Conservation (phyloP, 2,888 invertebrate species). For the Drosophila kambysellisi region DNA sequence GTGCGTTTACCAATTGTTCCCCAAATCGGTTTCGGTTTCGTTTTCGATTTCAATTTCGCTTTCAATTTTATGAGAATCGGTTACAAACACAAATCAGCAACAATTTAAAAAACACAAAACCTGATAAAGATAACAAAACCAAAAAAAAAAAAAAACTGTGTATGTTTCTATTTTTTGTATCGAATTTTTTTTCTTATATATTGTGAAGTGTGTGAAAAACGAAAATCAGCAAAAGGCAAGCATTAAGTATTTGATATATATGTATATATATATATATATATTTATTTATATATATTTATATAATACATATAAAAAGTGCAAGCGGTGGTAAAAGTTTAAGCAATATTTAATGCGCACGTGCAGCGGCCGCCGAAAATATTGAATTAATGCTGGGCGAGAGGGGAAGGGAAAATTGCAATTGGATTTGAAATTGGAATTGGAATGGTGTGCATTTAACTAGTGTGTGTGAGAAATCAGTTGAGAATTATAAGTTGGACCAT, state of each 20-base stretch:
- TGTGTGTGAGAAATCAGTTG: not conserved
- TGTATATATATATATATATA: not conserved
- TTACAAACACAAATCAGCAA: not conserved
- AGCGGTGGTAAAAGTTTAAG: constrained; percentile 15
- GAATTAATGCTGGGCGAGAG: not conserved
- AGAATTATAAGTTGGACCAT: constrained; percentile 13
- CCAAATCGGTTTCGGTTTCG: not conserved
- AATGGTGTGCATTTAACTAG: not conserved
- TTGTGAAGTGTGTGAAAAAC: constrained; percentile 20
- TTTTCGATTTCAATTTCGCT: constrained; percentile 3
- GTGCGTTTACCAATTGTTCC: constrained; percentile 25
- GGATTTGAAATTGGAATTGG: constrained; percentile 1
- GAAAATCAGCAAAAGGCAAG: constrained; percentile 47
- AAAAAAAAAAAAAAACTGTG: constrained; percentile 3
- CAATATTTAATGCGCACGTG: constrained; percentile 58
- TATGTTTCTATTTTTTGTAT: constrained; percentile 1
- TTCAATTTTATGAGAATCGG: constrained; percentile 4
- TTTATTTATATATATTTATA: not conserved
- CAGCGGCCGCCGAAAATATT: constrained; percentile 39
- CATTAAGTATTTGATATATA: constrained; percentile 1
- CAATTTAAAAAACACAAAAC: constrained; percentile 6
- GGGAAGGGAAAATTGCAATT: not conserved
- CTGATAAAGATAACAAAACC: constrained; percentile 6
- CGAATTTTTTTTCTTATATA: constrained; percentile 6
- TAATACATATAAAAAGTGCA: constrained; percentile 11